Conservation (phyloP, 2,797 vertebrate genomes). For the Tarsius wallacei region DNA sequence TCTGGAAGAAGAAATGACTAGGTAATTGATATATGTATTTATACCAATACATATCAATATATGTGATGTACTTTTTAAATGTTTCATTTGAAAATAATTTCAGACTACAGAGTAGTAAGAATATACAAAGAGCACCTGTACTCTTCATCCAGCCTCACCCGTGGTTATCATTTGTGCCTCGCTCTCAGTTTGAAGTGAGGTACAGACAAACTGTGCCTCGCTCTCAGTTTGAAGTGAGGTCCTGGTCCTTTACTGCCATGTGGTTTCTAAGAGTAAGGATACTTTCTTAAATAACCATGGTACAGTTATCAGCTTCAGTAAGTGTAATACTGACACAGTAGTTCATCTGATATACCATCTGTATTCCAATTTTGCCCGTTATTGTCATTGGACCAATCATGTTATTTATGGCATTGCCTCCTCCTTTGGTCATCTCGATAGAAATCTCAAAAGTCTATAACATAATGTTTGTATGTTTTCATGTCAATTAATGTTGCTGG, state of each 20-base stretch:
- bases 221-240: not conserved
- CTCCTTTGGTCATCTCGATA: not conserved
- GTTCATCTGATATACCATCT: not conserved
- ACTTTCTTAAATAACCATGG: not conserved
- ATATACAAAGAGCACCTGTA: not conserved
- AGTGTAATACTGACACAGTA: not conserved
- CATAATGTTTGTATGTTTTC: not conserved
- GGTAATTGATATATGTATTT: conserved; percentile 84
- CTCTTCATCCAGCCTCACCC: not conserved
- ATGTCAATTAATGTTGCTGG: not conserved
- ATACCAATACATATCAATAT: not conserved
- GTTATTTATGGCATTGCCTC: not conserved
- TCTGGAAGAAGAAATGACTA: conserved; percentile 91
- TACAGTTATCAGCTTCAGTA: not conserved
- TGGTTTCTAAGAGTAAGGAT: not conserved
- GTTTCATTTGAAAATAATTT: conserved; percentile 55
- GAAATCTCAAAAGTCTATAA: conserved; percentile 17
- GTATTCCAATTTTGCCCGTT: not conserved
- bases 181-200: not conserved
- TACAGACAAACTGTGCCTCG: not conserved
- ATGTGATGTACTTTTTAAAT: not conserved
- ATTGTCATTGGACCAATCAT: not conserved
- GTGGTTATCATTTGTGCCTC: not conserved
- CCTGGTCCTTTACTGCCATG: not conserved
- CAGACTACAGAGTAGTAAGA: not conserved